These are phyloP conservation scores for Dicranocentrus wangi DNA, from an alignment of 2,888 invertebrate species.

Conservation along the genomic window DNA sequence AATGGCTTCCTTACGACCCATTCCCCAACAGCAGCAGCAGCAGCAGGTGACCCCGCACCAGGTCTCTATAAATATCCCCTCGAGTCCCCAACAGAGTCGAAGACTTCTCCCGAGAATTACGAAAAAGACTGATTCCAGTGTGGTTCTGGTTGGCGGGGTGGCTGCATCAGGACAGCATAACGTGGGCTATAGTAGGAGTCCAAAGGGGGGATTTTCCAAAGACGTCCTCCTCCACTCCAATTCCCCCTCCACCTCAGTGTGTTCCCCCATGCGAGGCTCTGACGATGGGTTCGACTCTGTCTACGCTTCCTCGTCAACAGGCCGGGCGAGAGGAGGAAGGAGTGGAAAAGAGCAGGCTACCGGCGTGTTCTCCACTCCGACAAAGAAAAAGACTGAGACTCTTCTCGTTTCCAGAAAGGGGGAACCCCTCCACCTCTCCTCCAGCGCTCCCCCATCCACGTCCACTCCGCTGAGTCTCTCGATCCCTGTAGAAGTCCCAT, in stretches of 20 bases:
- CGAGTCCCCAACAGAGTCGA: conserved; percentile 46
- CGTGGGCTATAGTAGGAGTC: background rate
- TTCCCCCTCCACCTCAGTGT: background rate
- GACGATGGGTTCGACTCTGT: background rate
- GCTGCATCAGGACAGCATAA: background rate
- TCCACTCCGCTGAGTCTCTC: conserved; percentile 16
- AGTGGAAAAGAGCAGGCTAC: background rate
- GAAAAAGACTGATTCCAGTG: conserved; percentile 60
- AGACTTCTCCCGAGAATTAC: conserved; percentile 56
- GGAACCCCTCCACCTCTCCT: background rate
- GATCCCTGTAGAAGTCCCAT: background rate
- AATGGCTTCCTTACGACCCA: conserved; percentile 31
- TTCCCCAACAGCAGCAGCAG: conserved; percentile 17
- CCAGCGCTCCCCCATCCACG: background rate
- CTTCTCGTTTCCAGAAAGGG: conserved; percentile 17
- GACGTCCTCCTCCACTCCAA: conserved; percentile 1
- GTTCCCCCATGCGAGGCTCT: too few species aligned
- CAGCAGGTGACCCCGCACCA: conserved; percentile 33
- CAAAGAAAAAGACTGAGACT: conserved; percentile 40
- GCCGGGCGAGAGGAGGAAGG: too few species aligned
- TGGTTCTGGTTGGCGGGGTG: conserved; percentile 35
- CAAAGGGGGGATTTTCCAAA: too few species aligned
- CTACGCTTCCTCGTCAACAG: conserved; percentile 39
- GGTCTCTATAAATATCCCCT: conserved; percentile 44
- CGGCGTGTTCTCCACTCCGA: background rate